Percentiles rank a stretch among this genome's conserved stretches.
Evolutionary conservation across 2,113 vertebrate species (phyloP).

Genomic region (Melozone crissalis): DNA sequence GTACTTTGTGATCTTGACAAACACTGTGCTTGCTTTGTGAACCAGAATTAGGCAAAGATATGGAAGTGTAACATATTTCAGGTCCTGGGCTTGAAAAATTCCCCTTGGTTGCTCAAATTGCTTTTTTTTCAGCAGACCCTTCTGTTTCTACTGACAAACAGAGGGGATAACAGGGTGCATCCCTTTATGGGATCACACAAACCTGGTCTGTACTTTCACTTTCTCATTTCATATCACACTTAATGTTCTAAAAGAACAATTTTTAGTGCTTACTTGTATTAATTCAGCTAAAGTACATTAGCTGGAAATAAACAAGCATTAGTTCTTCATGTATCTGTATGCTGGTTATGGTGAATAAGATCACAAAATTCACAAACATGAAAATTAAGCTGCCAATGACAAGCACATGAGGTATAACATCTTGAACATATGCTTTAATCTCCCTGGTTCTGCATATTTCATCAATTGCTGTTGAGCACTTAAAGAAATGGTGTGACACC

Average conservation of each 20-base stretch:
- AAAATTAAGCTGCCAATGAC: slow-evolving; percentile 33
- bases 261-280: slow-evolving; percentile 6
- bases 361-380: slow-evolving; percentile 20
- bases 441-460: neutral
- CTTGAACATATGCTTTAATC: slow-evolving; percentile 21
- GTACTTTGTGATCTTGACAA: slow-evolving; percentile 10
- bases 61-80: neutral
- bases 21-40: neutral
- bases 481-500: neutral
- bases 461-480: neutral
- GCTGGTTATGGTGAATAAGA: slow-evolving; percentile 14
- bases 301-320: neutral
- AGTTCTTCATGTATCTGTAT: slow-evolving; percentile 33
- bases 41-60: neutral
- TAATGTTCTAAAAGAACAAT: neutral
- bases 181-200: neutral
- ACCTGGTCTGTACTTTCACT: neutral
- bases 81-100: neutral
- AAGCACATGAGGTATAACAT: neutral
- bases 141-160: neutral
- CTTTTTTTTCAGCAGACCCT: neutral
- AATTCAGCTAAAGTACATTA: slow-evolving; percentile 10
- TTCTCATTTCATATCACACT: neutral
- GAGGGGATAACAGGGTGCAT: neutral
- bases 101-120: rapidly evolving